Conservation (phyloP, 2,797 vertebrate species). For the Syngnathus rostellatus region DNA sequence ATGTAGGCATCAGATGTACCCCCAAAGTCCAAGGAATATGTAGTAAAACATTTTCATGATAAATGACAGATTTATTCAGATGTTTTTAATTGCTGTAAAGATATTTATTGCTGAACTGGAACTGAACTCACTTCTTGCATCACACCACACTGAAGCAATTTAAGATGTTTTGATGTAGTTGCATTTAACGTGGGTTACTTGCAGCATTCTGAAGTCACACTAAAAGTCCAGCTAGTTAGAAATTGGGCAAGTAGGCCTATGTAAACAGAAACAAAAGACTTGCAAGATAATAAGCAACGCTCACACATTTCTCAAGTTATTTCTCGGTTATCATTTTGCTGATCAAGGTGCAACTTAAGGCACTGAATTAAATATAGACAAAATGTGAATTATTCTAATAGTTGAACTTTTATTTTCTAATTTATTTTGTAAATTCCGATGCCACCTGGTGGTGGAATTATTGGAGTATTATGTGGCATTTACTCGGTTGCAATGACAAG, state of each 20-base stretch:
- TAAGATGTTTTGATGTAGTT: background rate
- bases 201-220: too few relatives aligned
- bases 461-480: background rate
- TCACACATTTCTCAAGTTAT: background rate
- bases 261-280: background rate
- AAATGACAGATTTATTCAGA: too few relatives aligned
- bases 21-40: too few relatives aligned
- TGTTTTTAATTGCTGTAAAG: background rate
- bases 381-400: background rate
- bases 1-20: background rate
- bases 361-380: constrained; percentile 25
- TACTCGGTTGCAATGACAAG: too few relatives aligned
- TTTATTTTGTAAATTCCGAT: background rate
- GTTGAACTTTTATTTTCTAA: too few relatives aligned
- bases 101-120: background rate
- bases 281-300: background rate
- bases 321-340: background rate
- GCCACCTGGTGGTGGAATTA: constrained; percentile 43
- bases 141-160: background rate
- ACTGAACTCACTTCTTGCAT: background rate
- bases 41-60: too few relatives aligned
- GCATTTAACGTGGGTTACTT: background rate
- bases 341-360: constrained; percentile 12
- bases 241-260: background rate
- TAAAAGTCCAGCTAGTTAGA: background rate